A percentile compares a stretch with the other conserved stretches of the same genome.
These are phyloP conservation scores for Cephalopterus ornatus DNA, from an alignment of 2,113 vertebrate species.

Conservation along the genomic window DNA sequence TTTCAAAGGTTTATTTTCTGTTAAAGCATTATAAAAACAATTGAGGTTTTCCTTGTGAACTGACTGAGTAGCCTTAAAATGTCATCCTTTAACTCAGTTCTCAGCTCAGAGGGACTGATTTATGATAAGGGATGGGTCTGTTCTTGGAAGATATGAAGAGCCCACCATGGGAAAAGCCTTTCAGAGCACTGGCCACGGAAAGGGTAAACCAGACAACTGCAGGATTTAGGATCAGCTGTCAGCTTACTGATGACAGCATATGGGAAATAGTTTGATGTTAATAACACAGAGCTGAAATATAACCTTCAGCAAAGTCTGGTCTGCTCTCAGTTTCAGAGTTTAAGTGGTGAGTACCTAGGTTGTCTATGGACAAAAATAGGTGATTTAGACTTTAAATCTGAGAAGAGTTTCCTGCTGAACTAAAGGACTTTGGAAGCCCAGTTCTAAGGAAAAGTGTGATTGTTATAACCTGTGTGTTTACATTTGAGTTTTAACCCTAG, in stretches of 20 bases:
- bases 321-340: not conserved
- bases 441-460: not conserved
- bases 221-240: not conserved
- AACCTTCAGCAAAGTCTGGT: not conserved
- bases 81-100: not conserved
- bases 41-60: not conserved
- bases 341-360: not conserved
- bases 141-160: not conserved
- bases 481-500: not conserved
- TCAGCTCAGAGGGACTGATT: not conserved
- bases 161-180: not conserved
- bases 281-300: not conserved
- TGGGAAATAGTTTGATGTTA: not conserved
- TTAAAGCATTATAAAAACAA: not conserved
- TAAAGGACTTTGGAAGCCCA: not conserved
- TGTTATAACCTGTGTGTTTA: not conserved
- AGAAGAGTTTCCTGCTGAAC: not conserved
- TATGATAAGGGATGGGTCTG: not conserved
- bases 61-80: not conserved
- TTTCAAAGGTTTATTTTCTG: not conserved
- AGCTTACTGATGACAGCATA: not conserved
- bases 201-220: not conserved
- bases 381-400: not conserved
- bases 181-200: not conserved
- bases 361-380: not conserved